Conservation (phyloP, 1,140 invertebrate species). For the Hyposmocoma kahamanoa region DNA sequence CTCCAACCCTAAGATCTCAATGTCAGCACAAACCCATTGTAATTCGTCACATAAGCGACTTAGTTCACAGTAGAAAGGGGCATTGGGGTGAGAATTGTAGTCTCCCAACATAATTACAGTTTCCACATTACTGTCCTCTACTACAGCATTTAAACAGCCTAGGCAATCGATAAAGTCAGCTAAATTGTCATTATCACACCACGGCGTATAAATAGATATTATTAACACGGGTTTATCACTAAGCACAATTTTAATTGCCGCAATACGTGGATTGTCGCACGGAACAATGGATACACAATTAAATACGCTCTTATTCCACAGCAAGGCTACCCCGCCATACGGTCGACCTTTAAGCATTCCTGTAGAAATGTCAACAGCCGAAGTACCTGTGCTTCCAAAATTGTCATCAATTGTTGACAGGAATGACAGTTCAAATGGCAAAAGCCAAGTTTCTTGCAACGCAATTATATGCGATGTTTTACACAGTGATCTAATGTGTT, state of each 20-base stretch:
- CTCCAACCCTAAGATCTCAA: neutral
- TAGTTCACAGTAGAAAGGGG: neutral
- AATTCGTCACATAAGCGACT: neutral
- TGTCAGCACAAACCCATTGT: neutral
- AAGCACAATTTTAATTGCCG: neutral
- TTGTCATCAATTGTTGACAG: neutral
- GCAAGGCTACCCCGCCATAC: conserved; percentile 3
- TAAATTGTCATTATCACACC: neutral
- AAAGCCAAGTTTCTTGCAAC: neutral
- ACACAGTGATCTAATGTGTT: neutral
- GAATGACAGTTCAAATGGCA: neutral
- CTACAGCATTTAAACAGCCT: neutral
- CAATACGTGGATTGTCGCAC: neutral
- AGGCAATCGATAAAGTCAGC: neutral
- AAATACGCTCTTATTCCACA: neutral
- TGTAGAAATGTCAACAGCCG: neutral
- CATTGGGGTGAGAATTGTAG: neutral
- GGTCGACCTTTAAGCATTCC: neutral
- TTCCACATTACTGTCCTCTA: neutral
- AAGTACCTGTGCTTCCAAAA: neutral
- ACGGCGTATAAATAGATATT: neutral
- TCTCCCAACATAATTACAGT: neutral
- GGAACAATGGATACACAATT: neutral
- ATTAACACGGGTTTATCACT: neutral
- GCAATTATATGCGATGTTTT: neutral